These are phyloP conservation scores for Loripinus fragilis DNA, from an alignment of 2,888 invertebrate genomes.

Conservation along the genomic window DNA sequence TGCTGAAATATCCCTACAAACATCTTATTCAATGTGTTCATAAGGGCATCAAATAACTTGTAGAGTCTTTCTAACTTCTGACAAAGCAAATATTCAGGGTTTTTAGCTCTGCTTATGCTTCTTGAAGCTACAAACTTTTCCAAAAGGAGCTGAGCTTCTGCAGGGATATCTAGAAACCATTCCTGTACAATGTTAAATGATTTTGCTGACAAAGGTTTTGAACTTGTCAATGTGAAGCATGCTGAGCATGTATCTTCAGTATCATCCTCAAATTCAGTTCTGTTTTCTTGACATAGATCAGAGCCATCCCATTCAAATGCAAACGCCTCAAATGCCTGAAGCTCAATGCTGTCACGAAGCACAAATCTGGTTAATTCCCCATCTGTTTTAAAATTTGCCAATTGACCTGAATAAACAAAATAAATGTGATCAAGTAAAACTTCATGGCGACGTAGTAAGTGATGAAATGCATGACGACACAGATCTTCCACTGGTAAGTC, in stretches of 20 bases:
- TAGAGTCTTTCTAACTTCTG: constrained; percentile 17
- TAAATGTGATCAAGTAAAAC: no score
- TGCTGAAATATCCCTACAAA: constrained; percentile 35
- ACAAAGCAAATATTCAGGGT: background rate
- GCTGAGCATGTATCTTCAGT: background rate
- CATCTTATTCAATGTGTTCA: background rate
- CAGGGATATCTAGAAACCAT: no score
- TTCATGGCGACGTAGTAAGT: no score
- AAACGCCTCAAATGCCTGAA: background rate
- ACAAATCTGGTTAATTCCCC: no score
- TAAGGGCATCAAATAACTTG: constrained; percentile 1
- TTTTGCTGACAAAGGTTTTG: constrained; percentile 17
- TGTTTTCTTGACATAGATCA: background rate
- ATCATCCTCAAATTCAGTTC: background rate
- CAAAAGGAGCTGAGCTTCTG: constrained; percentile 11
- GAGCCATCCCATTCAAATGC: background rate
- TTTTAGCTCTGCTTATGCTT: constrained; percentile 8
- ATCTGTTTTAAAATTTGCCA: no score
- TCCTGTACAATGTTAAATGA: constrained; percentile 9
- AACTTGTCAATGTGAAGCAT: background rate
- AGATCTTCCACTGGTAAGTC: no score
- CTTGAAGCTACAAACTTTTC: background rate
- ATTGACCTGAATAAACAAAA: no score
- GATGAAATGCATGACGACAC: no score
- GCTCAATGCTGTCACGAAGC: no score